Conservation (phyloP, 2,113 vertebrate species). For the Gyps fulvus region DNA sequence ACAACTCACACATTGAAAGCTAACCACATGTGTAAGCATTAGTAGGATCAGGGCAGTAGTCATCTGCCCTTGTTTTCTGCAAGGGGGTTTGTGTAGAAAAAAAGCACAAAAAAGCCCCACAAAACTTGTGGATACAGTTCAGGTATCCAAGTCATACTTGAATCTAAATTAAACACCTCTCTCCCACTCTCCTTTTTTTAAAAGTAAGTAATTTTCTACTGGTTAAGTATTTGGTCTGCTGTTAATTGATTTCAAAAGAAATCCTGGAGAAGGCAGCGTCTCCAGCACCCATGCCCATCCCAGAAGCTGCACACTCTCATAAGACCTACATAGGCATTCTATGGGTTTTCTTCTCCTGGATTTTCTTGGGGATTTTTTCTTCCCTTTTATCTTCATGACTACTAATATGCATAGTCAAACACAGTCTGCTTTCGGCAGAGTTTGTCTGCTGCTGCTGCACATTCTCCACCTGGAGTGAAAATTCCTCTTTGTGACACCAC, state of each 20-base stretch:
- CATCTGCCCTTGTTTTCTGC: background rate
- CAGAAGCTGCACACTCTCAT: background rate
- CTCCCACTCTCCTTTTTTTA: background rate
- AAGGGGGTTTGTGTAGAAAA: background rate
- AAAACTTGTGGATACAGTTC: background rate
- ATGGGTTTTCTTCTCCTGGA: fast-evolving
- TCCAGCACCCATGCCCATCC: background rate
- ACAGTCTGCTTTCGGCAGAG: background rate
- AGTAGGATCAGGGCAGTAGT: background rate
- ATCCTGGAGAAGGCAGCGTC: background rate
- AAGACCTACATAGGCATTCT: background rate
- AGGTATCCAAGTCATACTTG: background rate
- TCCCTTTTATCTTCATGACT: background rate
- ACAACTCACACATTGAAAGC: background rate
- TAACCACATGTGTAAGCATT: background rate
- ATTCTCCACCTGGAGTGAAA: conserved; percentile 2
- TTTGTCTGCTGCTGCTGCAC: background rate
- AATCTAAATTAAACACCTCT: background rate
- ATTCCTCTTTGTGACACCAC: background rate
- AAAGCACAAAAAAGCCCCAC: background rate
- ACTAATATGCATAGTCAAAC: background rate
- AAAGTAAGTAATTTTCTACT: background rate
- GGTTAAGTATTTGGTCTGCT: background rate
- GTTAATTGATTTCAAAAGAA: background rate
- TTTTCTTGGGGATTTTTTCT: background rate